These are phyloP conservation scores for Eulemur rubriventer DNA, from an alignment of 2,797 vertebrate genomes.

Conservation along the genomic window DNA sequence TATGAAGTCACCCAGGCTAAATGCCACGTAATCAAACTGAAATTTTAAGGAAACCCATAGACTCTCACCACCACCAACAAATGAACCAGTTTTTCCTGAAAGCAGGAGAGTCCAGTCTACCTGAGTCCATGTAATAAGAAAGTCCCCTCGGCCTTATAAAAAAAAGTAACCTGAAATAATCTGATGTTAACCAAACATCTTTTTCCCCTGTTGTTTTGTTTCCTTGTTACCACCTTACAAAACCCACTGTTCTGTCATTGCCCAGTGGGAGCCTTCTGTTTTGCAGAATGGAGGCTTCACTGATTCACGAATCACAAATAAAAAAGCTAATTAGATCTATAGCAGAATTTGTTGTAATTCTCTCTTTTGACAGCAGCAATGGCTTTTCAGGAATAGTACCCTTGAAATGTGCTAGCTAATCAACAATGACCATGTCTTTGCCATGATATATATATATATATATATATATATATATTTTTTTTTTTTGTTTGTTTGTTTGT, in stretches of 20 bases:
- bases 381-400: neutral
- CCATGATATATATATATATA: too few relatives aligned
- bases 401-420: neutral
- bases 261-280: neutral
- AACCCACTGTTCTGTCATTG: neutral
- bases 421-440: neutral
- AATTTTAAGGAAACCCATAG: neutral
- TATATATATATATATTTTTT: too few relatives aligned
- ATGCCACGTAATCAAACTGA: neutral
- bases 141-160: neutral
- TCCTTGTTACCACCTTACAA: neutral
- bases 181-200: neutral
- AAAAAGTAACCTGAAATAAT: neutral
- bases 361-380: neutral
- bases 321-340: neutral
- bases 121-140: neutral
- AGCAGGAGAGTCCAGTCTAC: neutral
- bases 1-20: neutral
- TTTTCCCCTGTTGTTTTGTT: neutral
- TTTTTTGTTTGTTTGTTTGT: neutral
- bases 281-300: neutral
- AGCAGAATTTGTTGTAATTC: neutral
- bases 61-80: neutral
- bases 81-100: neutral
- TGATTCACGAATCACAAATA: neutral